Evolutionary conservation across 2,113 vertebrate genomes (phyloP), one percentile per base, ranked within the genome.

Genomic region (Bufo gargarizans): DNA sequence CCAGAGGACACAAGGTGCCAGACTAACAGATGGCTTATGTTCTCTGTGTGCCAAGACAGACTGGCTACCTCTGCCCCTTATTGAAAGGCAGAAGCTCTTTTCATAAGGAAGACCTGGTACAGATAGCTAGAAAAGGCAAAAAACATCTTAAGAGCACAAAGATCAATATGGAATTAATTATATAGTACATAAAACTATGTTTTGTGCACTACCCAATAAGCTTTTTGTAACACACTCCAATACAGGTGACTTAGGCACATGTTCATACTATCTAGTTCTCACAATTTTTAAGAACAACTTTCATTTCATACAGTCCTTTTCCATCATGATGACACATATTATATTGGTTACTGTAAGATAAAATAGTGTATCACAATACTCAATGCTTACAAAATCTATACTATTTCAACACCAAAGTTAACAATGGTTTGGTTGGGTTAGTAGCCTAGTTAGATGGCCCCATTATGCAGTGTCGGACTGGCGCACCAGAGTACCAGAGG

Each of bases 11-110:
- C 58, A 74, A 88, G 78, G 78, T 88, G 86, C 78, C 77, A 88
- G 86, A 71, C 67, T 81, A 88, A 74, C 86, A 88, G 86, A 88
- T 88, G 86, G 86, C 77, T 80, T 58, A 33, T 56, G 63, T 88
- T 80, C 11, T 55, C 33, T 61, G 6, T 74, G 53, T 82, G 86
- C 78, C 86, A 88, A 82, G 53, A n/a, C 47, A 69, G 85, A 17
- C 78, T 82, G 65, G 67, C 78, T 88, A 82, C 33, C 78, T 59
- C 65, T 82, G 63, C 17, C 78, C 47, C 43, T 77, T 12, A 63
- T 77, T 63, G 17, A 80, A 71, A 86, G 85, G 53, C 85, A 79
- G 61, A 19, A 80, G 11, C 9, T 79, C 58, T 86, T 80, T 86
- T 63, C 85, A 69, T 12, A 7, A 65, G n/a, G n/a, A 84, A 84